These are phyloP conservation scores for Idaea straminata DNA, from an alignment of 2,888 invertebrate genomes.

Conservation along the genomic window DNA sequence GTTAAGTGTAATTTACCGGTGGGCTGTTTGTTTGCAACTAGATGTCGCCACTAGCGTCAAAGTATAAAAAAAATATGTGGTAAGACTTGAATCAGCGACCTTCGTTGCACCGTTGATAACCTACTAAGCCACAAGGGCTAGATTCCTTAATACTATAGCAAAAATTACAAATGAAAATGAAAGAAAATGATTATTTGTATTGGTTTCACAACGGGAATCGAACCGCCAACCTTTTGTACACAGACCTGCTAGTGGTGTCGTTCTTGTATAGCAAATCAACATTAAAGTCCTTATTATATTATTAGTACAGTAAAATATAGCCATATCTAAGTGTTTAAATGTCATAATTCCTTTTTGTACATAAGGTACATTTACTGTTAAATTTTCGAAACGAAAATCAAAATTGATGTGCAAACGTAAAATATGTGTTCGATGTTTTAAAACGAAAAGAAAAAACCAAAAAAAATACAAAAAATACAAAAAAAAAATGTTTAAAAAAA, in stretches of 20 bases:
- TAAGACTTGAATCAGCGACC: no score
- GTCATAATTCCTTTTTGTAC: not conserved
- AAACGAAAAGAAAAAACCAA: constrained; percentile 3
- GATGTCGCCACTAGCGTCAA: not conserved
- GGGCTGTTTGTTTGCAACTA: not conserved
- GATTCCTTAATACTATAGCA: no score
- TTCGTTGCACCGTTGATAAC: no score
- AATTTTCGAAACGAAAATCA: not conserved
- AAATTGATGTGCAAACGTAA: constrained; percentile 19
- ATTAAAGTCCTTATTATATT: not conserved
- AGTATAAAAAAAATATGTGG: not conserved
- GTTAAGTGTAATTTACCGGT: not conserved
- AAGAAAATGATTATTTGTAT: no score
- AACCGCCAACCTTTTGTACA: not conserved
- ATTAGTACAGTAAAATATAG: not conserved
- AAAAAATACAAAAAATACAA: constrained; percentile 9
- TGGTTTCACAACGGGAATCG: no score
- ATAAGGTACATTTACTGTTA: not conserved
- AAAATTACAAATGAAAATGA: no score
- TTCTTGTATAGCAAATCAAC: not conserved
- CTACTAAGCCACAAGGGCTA: no score
- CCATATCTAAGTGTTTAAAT: not conserved
- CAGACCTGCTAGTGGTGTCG: not conserved
- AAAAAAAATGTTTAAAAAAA: not conserved
- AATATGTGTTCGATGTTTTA: constrained; percentile 3